phyloP scores from a whole-genome alignment of 1,140 invertebrate genomes.

The Hyles euphorbiae region DNA sequence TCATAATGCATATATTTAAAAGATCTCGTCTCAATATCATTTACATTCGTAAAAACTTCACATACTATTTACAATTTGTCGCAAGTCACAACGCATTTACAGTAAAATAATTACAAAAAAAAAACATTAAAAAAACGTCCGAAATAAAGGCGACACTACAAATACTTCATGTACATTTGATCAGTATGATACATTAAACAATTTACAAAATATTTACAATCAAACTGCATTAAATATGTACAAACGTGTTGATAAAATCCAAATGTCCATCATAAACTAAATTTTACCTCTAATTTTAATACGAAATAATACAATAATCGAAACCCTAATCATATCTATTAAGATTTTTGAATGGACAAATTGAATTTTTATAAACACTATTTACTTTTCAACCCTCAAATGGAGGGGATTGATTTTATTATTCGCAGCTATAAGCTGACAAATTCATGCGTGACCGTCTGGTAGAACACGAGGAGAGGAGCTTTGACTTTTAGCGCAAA shows the following conservation, averaged over 20 bases:
- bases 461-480: no score
- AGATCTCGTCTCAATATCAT: constrained; percentile 62
- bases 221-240: constrained; percentile 22
- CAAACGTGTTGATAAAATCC: neutral
- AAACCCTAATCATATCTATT: no score
- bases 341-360: no score
- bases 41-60: constrained; percentile 48
- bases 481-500: no score
- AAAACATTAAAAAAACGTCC: constrained; percentile 43
- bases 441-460: no score
- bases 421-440: no score
- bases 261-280: neutral
- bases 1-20: constrained; percentile 60
- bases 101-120: constrained; percentile 40
- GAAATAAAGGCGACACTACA: constrained; percentile 33
- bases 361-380: no score
- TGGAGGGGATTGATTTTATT: no score
- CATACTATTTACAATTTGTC: constrained; percentile 48
- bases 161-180: constrained; percentile 28
- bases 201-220: constrained; percentile 8
- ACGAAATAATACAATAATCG: no score
- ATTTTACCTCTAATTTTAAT: no score
- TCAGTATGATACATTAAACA: constrained; percentile 4
- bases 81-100: constrained; percentile 44
- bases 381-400: no score